phyloP scores from a whole-genome alignment of 92 coral and sea anemone species.

The Phenganax stokvisi region DNA sequence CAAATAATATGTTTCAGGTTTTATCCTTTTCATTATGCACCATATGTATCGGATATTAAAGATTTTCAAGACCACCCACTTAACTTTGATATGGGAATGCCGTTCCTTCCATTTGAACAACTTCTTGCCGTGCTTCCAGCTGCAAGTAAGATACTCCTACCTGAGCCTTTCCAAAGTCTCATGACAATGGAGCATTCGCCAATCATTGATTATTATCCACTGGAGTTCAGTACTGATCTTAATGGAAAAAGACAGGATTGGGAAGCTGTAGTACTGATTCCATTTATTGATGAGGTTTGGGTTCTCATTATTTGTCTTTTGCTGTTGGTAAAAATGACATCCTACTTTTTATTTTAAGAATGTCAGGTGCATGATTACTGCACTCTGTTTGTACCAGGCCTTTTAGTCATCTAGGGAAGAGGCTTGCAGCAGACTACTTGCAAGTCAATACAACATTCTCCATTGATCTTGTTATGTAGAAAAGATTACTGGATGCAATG shows the following conservation, averaged over 20 bases:
- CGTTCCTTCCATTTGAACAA: slow-evolving; percentile 94
- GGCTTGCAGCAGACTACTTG: no score
- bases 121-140: slow-evolving; percentile 91
- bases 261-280: slow-evolving; percentile 98
- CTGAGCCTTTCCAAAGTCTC: slow-evolving; percentile 76
- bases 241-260: slow-evolving; percentile 98
- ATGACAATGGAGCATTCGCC: slow-evolving; percentile 97
- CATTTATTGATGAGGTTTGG: slow-evolving; percentile 90
- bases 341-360: no score
- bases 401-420: no score
- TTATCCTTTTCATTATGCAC: slow-evolving; percentile 96
- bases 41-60: slow-evolving; percentile 80
- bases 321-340: background rate
- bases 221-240: slow-evolving; percentile 79
- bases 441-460: no score
- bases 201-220: slow-evolving; percentile 85
- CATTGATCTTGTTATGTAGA: slow-evolving; percentile 33
- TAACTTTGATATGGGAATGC: slow-evolving; percentile 66
- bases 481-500: slow-evolving; percentile 75
- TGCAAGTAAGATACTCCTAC: slow-evolving; percentile 82
- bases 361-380: no score
- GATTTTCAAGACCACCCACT: slow-evolving; percentile 58
- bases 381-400: no score
- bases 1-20: slow-evolving; percentile 53
- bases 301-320: background rate